Evolutionary conservation across 2,888 invertebrate species (phyloP), one percentile per base, ranked within the genome.

Genomic region (Blastobasis adustella): DNA sequence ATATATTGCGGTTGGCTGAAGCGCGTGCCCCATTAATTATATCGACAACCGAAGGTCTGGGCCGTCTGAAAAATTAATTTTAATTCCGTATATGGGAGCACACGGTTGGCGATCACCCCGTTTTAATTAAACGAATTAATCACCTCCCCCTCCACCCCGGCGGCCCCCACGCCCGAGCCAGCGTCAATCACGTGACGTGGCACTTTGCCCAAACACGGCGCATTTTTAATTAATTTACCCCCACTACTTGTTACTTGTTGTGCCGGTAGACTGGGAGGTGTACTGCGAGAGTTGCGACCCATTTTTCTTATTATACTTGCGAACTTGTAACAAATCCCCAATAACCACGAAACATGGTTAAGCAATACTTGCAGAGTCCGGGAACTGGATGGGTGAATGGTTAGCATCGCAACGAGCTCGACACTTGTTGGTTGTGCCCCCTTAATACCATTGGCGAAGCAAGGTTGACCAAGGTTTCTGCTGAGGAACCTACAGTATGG

Each of bases 111-210:
- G 39, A 39, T 47, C 47, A 53, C 55, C 50, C 52, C 53, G 60
- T 65, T 71, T 73, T 74, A 73, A 75, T 75, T 72, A 74, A 75
- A 74, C 69, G 63, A 66, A 74, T 75, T 72, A 72, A 74, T 74
- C 75, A 73, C 63, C 62, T 59, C 58, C 53, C 56, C 56, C 58
- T 47, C 51, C 56, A 54, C 54, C 54, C 43, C 47, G 46, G 10
- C 6, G 49, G 46, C 38, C 37, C 55, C 44, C 44, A 9, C 40
- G 7, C 57, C 42, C 47, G 8, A 42, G 5, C 48, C 39, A 44
- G 45, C 50, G 49, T 53, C 53, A 50, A 53, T 50, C 50, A 50
- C 48, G 45, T 54, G 51, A 54, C 47, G 49, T 38, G 36, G 51
- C 54, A 45, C 10, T 54, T 54, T 46, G 5, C 45, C 44, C 36